Evolutionary conservation across 1,140 invertebrate genomes (phyloP).

Genomic region (Bactericera cockerelli): DNA sequence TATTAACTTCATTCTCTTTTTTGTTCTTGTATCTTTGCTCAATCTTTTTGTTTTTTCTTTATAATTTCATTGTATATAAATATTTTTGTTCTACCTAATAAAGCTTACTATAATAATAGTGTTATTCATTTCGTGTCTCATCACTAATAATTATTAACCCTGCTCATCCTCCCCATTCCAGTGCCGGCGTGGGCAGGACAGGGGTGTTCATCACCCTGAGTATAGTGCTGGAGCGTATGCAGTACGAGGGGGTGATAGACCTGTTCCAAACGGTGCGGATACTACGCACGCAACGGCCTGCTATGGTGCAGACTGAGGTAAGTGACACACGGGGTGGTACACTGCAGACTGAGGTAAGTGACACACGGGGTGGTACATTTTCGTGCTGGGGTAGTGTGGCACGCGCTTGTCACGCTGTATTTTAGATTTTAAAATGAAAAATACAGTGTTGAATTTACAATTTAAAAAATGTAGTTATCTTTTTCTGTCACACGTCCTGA

Average conservation of each 20-base stretch:
- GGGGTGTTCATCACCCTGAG: slow-evolving; percentile 97
- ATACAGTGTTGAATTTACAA: too few species aligned
- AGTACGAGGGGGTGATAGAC: slow-evolving; percentile 96
- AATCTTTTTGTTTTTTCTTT: too few species aligned
- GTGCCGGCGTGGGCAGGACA: slow-evolving; percentile 88
- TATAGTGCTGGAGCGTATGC: slow-evolving; percentile 96
- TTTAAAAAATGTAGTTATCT: not conserved
- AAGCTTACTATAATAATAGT: too few species aligned
- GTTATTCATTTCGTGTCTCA: too few species aligned
- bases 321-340: slow-evolving; percentile 68
- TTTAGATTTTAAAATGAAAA: too few species aligned
- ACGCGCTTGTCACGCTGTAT: slow-evolving; percentile 35
- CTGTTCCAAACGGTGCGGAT: slow-evolving; percentile 98
- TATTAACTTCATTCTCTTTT: too few species aligned
- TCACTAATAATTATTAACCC: too few species aligned
- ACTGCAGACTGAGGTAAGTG: slow-evolving; percentile 91
- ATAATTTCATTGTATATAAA: too few species aligned
- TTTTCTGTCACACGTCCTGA: not conserved
- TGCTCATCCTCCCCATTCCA: too few species aligned
- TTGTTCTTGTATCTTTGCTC: too few species aligned
- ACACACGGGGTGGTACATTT: slow-evolving; percentile 86
- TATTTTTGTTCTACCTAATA: too few species aligned
- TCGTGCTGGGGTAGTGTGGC: slow-evolving; percentile 74
- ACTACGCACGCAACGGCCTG: slow-evolving; percentile 89
- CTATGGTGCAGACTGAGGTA: slow-evolving; percentile 99